Conservation (phyloP, 2,888 invertebrate genomes). For the Drosophila nr. perissopoda region DNA sequence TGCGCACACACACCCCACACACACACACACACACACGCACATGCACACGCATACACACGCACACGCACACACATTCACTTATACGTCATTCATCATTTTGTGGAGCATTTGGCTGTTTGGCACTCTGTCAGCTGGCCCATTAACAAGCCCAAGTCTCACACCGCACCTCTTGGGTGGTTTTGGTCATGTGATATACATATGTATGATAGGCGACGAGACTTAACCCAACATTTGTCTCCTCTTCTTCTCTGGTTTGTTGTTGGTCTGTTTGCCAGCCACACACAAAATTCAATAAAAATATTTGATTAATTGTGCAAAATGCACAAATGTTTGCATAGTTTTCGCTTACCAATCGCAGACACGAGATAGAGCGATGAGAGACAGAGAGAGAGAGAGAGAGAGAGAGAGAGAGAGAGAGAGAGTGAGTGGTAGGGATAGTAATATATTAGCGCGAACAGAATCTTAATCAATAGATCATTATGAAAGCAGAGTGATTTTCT, state of each 20-base stretch:
- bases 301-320: conserved; percentile 75
- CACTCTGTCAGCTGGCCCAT: conserved; percentile 74
- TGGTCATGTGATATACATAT: conserved; percentile 51
- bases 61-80: conserved; percentile 12
- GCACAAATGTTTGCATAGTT: conserved; percentile 72
- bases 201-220: conserved; percentile 29
- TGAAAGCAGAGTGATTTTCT: neutral
- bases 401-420: neutral
- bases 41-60: neutral
- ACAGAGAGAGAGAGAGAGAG: conserved; percentile 1
- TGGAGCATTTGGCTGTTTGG: conserved; percentile 58
- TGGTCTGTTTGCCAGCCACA: conserved; percentile 56
- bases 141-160: conserved; percentile 58
- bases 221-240: conserved; percentile 61
- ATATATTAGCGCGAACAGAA: conserved; percentile 11
- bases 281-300: conserved; percentile 72
- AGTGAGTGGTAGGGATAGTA: neutral
- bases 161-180: neutral
- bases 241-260: conserved; percentile 30
- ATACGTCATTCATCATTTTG: conserved; percentile 65
- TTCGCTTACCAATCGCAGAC: conserved; percentile 50
- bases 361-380: neutral
- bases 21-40: neutral
- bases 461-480: neutral
- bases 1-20: neutral